These are phyloP conservation scores for Heliconius melpomene DNA, from an alignment of 1,140 invertebrate species.

Conservation along the genomic window DNA sequence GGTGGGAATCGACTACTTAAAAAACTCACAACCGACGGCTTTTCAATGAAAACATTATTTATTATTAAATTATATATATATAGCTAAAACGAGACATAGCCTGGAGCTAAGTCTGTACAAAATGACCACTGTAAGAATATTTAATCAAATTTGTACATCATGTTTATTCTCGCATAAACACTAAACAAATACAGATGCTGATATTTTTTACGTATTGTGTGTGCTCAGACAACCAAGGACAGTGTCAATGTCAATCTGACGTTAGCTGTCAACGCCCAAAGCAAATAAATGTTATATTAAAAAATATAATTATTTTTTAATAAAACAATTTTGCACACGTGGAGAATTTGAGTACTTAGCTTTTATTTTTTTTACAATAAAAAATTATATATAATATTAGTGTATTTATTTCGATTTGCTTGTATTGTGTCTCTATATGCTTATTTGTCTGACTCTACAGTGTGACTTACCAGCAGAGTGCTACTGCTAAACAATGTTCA, in stretches of 20 bases:
- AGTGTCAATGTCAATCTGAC: constrained; percentile 45
- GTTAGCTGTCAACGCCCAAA: constrained; percentile 36
- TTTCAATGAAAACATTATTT: neutral
- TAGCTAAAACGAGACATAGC: neutral
- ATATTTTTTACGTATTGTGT: constrained; percentile 31
- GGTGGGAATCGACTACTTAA: neutral
- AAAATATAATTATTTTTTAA: constrained; percentile 22
- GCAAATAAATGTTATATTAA: constrained; percentile 10
- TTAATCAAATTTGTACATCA: constrained; percentile 20
- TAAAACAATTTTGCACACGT: constrained; percentile 20
- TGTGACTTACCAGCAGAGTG: too few species aligned
- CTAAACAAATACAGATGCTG: constrained; percentile 43
- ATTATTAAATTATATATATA: neutral
- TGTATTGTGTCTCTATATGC: too few species aligned
- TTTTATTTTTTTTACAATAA: too few species aligned
- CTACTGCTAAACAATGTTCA: too few species aligned
- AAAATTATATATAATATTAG: too few species aligned
- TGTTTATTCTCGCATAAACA: constrained; percentile 38
- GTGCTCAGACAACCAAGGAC: constrained; percentile 40
- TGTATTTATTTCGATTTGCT: too few species aligned
- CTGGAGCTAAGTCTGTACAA: neutral
- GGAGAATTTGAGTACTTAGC: neutral
- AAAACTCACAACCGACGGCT: neutral
- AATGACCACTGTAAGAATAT: neutral
- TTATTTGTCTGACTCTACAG: too few species aligned